phyloP scores from a whole-genome alignment of 2,113 vertebrate species.

The Pseudorectes ferrugineus region DNA sequence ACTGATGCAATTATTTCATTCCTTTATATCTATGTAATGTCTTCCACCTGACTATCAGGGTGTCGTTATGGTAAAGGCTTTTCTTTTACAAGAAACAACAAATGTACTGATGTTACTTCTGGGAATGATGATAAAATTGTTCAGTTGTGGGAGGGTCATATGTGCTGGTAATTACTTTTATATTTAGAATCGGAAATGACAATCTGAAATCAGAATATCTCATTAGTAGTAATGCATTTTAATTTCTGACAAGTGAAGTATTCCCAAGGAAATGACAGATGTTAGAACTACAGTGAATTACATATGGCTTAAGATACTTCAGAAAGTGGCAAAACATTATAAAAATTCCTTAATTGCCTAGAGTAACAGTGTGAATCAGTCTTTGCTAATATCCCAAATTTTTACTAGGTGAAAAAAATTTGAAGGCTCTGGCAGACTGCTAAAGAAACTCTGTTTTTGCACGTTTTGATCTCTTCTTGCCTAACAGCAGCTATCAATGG shows the following conservation, averaged over 20 bases:
- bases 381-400: neutral
- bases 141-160: neutral
- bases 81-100: neutral
- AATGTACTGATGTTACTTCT: neutral
- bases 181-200: slow-evolving; percentile 14
- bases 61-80: neutral
- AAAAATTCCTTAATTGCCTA: neutral
- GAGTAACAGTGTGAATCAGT: neutral
- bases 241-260: slow-evolving; percentile 11
- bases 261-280: neutral
- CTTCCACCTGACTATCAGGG: neutral
- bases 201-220: slow-evolving; percentile 15
- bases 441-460: neutral
- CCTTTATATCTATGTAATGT: neutral
- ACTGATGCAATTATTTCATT: neutral
- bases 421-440: neutral
- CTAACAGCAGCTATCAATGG: neutral
- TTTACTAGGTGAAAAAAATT: neutral
- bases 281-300: neutral
- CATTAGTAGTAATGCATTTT: slow-evolving; percentile 14
- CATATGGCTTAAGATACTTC: neutral
- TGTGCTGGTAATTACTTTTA: slow-evolving; percentile 3
- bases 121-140: neutral
- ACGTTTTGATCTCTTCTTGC: neutral
- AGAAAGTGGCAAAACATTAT: neutral